Evolutionary conservation across 2,888 invertebrate species (phyloP), one percentile per base, ranked within the genome.

Genomic region (Phyllotreta cruciferae): DNA sequence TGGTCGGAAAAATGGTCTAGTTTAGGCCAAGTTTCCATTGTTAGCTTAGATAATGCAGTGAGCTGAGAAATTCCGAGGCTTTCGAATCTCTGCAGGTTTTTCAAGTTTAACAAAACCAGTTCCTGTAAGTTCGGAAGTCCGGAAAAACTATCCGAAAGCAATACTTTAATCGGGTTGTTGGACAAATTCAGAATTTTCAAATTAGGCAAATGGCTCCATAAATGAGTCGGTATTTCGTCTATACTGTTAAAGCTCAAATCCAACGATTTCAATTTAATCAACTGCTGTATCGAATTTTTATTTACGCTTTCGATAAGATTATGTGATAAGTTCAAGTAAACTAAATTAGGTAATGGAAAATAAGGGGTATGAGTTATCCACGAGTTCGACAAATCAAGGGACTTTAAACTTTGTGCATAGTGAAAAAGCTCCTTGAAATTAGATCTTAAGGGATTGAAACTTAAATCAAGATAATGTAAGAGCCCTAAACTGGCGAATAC

Each of bases 341-440:
- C 88, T 73, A 95, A 85, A 79, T 91, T 89, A 10, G 89, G 89
- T 71, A 95, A 83, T 69, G 92, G 89, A 69, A 93, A 83, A 71
- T 89, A 86, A 62, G 94, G 94, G 74, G 93, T 85, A 56, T 87
- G 86, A 74, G 86, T 88, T 74, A 95, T 86, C 67, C 91, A 91
- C 80, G 91, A 88, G 78, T 88, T 88, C 58, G 90, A 88, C 74
- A 95, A 84, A 77, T 88, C 90, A 71, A 95, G 84, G 77, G 89
- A 86, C 78, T 91, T 88, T 68, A 95, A 85, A 76, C 90, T 90
- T 58, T 92, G 93, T 55, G 93, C 87, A 81, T 93, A 93, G 78
- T 94, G 90, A 78, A 94, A 92, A 55, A 94, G 85, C 81, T 94
- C 93, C 77, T 93, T 92, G 78, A 93, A 89, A 83, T 93, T 93